These are phyloP conservation scores for Microcebus jonahi DNA, from an alignment of 2,113 vertebrate genomes.

Conservation along the genomic window DNA sequence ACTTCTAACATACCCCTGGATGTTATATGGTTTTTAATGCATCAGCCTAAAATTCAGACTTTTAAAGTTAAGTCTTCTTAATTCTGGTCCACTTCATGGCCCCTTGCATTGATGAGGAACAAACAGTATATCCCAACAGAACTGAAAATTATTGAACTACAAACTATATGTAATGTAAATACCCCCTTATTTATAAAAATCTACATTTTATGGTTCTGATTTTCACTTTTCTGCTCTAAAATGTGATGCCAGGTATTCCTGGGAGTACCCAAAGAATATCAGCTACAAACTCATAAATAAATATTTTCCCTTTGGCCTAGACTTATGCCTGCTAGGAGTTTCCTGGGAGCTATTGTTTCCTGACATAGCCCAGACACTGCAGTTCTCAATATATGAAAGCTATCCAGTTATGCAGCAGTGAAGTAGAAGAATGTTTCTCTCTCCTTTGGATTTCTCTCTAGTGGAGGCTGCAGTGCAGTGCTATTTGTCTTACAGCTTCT, in stretches of 20 bases:
- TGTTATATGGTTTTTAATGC: background rate
- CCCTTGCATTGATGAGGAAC: background rate
- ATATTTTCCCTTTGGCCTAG: background rate
- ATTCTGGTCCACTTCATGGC: background rate
- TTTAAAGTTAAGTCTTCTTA: background rate
- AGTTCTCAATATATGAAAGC: background rate
- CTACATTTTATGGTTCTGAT: background rate
- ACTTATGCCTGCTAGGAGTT: background rate
- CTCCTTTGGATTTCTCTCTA: background rate
- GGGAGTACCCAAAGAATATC: background rate
- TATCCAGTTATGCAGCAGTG: background rate
- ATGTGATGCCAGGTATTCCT: background rate
- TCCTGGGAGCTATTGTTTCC: background rate
- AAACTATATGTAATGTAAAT: background rate
- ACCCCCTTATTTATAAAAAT: background rate
- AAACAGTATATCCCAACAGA: background rate
- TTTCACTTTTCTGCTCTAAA: background rate
- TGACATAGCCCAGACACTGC: background rate
- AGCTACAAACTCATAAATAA: slow-evolving; percentile 11
- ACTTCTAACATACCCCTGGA: background rate
- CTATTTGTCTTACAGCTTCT: background rate
- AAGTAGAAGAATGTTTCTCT: background rate
- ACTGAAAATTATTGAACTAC: background rate
- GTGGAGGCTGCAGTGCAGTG: background rate
- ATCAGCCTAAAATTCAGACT: background rate